Base-by-base conservation (phyloP, 2,797 vertebrate species). In the Neosilurus hyrtlii region DNA sequence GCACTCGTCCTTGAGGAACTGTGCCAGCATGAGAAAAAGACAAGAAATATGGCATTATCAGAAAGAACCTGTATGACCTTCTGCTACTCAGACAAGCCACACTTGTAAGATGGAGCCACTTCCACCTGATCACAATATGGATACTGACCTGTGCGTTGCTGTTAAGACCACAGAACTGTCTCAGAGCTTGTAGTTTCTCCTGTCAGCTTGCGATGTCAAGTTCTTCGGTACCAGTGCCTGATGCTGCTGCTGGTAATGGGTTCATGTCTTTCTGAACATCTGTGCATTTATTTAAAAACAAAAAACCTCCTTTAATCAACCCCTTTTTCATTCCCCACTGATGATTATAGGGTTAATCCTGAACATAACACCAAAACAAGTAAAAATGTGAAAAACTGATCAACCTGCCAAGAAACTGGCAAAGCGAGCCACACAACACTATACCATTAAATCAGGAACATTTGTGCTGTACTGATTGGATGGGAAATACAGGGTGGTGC, bases 141-240 rank as follows among this genome's bases (percentile, higher is more conserved):
- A 35, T 30, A 20, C 4, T 51, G 54, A 99, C 97, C 96, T 97
- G 95, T 80, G 96, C 91, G 59, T 90, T 99, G 86, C 99, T 70
- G 4, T 35, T 96, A 87, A 99, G 94, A 49, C 97, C 97, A 86
- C 96, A 96, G 77, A 96, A 94, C 90, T 98, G 97, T 74, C 96
- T 91, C 79, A 99, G 96, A 89, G 98, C 97, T 92, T 97, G 97
- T 80, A 99, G 94, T 87, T 97, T 95, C 92, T 99, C 97, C 80
- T 98, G 93, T 91, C 98, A 99, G 72, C 97, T 96, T 0, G 97
- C 97, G 5, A 96, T 95, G 63, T 96, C 97, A 49, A 97, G 91
- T 84, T 97, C 94, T 81, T 96, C 97, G 63, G 96, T 18, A 10
- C 49, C 18, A 37, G 65, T 59, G 12, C 15, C 1, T 0, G 37